These are phyloP conservation scores for Siniperca chuatsi DNA, from an alignment of 2,113 vertebrate genomes.

Conservation along the genomic window DNA sequence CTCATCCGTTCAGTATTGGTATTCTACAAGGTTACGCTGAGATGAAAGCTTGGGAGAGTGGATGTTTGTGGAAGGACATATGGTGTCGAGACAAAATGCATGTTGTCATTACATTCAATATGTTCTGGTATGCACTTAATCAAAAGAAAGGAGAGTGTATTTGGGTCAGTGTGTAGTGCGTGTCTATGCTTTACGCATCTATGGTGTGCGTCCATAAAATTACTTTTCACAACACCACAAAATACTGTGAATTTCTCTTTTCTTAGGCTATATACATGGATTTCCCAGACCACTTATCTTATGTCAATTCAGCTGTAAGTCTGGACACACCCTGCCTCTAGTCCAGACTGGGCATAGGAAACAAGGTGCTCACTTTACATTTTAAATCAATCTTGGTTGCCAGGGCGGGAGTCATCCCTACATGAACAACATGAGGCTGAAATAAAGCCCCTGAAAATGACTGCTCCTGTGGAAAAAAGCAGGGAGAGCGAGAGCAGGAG, in stretches of 20 bases:
- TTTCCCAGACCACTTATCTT: constrained; percentile 59
- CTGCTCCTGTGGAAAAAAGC: constrained; percentile 63
- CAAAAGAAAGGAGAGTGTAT: constrained; percentile 30
- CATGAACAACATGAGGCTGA: constrained; percentile 50
- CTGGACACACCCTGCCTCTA: constrained; percentile 56
- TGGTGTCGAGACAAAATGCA: constrained; percentile 70
- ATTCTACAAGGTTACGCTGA: constrained; percentile 47
- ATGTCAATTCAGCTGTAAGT: constrained; percentile 47
- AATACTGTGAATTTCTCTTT: constrained; percentile 17
- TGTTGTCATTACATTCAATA: constrained; percentile 58
- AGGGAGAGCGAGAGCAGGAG: constrained; percentile 37
- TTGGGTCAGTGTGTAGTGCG: constrained; percentile 33
- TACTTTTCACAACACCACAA: constrained; percentile 33
- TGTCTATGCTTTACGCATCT: background rate
- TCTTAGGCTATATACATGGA: constrained; percentile 9
- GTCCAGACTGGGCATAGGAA: constrained; percentile 54
- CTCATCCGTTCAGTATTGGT: constrained; percentile 58
- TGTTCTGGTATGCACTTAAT: constrained; percentile 64
- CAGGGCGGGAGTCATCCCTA: constrained; percentile 51
- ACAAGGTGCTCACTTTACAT: constrained; percentile 63
- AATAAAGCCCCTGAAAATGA: constrained; percentile 68
- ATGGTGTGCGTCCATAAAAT: constrained; percentile 26
- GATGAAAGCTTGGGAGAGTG: constrained; percentile 44
- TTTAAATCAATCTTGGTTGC: constrained; percentile 54
- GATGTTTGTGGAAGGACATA: constrained; percentile 61